These are phyloP conservation scores for Acleris literana DNA, from an alignment of 2,888 invertebrate species.

Conservation along the genomic window DNA sequence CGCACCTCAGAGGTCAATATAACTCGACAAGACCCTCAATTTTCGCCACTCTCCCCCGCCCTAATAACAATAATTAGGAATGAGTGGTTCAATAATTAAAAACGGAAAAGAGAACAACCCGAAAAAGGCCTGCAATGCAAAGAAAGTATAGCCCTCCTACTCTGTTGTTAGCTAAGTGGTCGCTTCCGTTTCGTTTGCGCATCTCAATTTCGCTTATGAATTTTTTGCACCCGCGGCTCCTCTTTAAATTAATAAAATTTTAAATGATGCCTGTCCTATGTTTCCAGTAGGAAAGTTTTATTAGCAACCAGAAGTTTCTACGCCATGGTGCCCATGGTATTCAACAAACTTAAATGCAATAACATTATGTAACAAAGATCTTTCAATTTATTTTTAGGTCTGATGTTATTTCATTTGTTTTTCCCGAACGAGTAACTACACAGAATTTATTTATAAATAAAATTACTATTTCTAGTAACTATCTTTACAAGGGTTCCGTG, in stretches of 20 bases:
- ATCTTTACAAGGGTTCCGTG: too few relatives aligned
- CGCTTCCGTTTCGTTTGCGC: constrained; percentile 55
- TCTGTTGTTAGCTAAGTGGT: constrained; percentile 44
- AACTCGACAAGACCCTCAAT: constrained; percentile 79
- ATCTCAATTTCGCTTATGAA: constrained; percentile 70
- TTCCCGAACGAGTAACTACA: too few relatives aligned
- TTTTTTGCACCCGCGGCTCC: constrained; percentile 58
- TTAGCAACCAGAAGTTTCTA: neutral
- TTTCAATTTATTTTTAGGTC: too few relatives aligned
- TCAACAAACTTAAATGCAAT: too few relatives aligned
- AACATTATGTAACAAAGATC: too few relatives aligned
- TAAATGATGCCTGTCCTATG: constrained; percentile 54
- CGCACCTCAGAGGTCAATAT: constrained; percentile 80
- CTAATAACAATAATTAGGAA: constrained; percentile 85
- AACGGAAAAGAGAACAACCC: constrained; percentile 82
- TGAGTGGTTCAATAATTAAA: constrained; percentile 85
- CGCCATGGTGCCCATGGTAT: too few relatives aligned
- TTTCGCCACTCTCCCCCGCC: constrained; percentile 81
- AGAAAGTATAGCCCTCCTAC: constrained; percentile 59
- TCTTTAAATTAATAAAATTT: constrained; percentile 74
- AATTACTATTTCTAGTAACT: too few relatives aligned
- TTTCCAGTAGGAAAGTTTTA: constrained; percentile 42
- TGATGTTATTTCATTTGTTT: too few relatives aligned
- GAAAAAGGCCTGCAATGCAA: constrained; percentile 66
- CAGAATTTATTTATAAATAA: too few relatives aligned